A percentile compares a stretch with the other conserved stretches of the same genome.
Evolutionary conservation across 2,888 invertebrate species (phyloP).

Genomic region (Nasonovia ribisnigri): DNA sequence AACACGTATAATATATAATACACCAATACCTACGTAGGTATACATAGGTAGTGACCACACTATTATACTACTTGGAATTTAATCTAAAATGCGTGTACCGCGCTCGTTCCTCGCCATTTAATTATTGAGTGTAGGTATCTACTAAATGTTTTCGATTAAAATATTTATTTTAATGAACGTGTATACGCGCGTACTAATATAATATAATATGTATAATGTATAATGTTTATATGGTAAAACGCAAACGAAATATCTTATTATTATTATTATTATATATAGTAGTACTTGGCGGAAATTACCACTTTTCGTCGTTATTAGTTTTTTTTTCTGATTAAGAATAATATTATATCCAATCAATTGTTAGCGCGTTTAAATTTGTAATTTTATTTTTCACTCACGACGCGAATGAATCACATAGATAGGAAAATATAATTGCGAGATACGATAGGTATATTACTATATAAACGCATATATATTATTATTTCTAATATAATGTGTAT

Average conservation of each 20-base stretch:
- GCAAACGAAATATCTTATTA: constrained; percentile 33
- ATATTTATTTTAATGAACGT: constrained; percentile 45
- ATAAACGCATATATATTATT: background rate
- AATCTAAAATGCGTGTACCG: background rate
- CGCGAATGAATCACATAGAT: background rate
- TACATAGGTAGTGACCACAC: background rate
- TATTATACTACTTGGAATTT: background rate
- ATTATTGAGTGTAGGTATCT: constrained; percentile 12
- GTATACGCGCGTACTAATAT: background rate
- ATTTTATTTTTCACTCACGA: background rate
- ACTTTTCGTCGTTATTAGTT: constrained; percentile 32
- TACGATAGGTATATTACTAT: background rate
- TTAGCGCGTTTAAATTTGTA: background rate
- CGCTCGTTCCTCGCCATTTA: background rate
- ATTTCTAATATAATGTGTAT: background rate
- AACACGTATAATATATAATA: background rate
- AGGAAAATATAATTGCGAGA: background rate
- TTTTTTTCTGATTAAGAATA: background rate
- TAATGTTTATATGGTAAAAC: background rate
- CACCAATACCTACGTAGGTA: background rate
- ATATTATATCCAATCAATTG: background rate
- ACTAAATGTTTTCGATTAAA: constrained; percentile 51
- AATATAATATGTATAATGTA: background rate
- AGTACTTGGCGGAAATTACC: background rate
- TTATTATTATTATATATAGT: background rate